Percentiles rank a stretch among this genome's conserved stretches.
Conservation (phyloP, 2,888 invertebrate species). For the Limnephilus rhombicus region DNA sequence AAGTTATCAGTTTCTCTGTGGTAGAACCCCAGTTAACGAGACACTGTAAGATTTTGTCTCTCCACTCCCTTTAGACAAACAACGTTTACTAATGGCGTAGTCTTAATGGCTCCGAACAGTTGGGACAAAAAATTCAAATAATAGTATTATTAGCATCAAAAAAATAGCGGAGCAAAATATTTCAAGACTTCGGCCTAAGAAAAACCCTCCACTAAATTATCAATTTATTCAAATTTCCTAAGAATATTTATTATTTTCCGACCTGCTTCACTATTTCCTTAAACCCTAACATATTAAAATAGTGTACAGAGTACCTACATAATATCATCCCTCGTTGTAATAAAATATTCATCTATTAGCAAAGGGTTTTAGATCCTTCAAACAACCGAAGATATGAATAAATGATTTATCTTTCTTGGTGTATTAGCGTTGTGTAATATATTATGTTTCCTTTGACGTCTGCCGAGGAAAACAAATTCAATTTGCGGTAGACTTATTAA, state of each 20-base stretch:
- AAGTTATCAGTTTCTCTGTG: no score
- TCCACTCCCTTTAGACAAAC: no score
- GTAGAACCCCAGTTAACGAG: no score
- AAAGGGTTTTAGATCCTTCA: slow-evolving; percentile 14
- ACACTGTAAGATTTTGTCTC: no score
- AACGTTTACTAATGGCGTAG: no score
- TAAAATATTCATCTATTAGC: slow-evolving; percentile 15
- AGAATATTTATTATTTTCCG: not conserved
- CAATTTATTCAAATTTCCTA: no score
- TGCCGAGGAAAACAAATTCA: not conserved
- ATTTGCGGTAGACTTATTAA: not conserved
- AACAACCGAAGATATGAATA: slow-evolving; percentile 22
- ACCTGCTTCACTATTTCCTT: not conserved
- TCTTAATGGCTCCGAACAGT: no score
- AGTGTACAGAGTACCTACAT: not conserved
- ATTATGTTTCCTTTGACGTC: not conserved
- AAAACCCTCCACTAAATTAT: no score
- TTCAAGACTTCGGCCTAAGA: no score
- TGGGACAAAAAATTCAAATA: no score
- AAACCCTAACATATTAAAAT: not conserved
- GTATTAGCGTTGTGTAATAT: not conserved
- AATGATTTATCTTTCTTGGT: not conserved
- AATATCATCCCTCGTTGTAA: slow-evolving; percentile 12
- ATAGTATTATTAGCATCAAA: no score
- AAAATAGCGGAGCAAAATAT: no score